These are phyloP conservation scores for Tenthredo amoena DNA, from an alignment of 2,888 invertebrate species.

Conservation along the genomic window DNA sequence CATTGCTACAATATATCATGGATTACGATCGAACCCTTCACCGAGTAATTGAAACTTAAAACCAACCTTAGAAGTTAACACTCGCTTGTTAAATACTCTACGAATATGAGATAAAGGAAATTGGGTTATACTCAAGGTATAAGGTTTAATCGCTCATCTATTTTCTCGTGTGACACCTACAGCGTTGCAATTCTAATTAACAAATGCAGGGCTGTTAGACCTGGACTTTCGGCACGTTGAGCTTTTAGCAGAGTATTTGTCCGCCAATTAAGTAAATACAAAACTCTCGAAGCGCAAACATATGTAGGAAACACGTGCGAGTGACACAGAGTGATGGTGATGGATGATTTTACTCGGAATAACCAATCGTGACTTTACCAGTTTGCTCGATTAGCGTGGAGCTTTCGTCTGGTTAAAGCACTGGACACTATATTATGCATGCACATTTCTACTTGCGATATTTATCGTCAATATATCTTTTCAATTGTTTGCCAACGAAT, in stretches of 20 bases:
- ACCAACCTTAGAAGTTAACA: not conserved
- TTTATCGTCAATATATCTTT: not conserved
- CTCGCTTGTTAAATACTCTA: not conserved
- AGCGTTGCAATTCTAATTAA: not conserved
- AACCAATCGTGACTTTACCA: not conserved
- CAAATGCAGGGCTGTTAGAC: conserved; percentile 8
- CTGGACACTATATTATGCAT: not conserved
- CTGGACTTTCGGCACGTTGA: not conserved
- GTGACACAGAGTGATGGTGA: conserved; percentile 30
- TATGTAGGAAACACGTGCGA: conserved; percentile 11
- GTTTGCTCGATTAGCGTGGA: not conserved
- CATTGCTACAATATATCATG: not conserved
- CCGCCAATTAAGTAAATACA: conserved; percentile 17
- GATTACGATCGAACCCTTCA: not conserved
- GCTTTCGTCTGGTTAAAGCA: not conserved
- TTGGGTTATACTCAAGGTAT: not conserved
- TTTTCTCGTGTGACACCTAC: not conserved
- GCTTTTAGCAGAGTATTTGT: conserved; percentile 12
- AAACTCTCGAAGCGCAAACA: conserved; percentile 27
- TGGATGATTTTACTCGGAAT: conserved; percentile 1
- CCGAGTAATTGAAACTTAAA: not conserved
- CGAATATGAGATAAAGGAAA: not conserved
- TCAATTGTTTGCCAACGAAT: not conserved
- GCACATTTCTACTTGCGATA: not conserved
- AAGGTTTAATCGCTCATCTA: not conserved